phyloP scores from a whole-genome alignment of 2,888 invertebrate genomes.

The Itoplectis maculator region DNA sequence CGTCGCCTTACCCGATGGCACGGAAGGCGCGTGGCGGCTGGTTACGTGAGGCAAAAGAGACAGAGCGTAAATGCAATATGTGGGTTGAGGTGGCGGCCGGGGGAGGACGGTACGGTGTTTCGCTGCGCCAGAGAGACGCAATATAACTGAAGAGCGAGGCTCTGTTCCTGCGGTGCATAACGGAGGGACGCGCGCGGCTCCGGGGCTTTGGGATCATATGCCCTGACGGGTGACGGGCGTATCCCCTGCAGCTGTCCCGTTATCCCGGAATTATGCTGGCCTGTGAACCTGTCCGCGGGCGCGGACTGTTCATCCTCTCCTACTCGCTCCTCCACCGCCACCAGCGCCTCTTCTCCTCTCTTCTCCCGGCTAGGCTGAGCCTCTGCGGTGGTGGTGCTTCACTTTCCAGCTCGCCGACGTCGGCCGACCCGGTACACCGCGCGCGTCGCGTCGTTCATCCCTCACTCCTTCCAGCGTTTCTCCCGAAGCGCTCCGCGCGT shows the following conservation, averaged over 20 bases:
- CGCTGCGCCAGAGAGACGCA: slow-evolving; percentile 2
- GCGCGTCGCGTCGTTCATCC: slow-evolving; percentile 38
- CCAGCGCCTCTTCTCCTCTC: no score
- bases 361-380: not conserved
- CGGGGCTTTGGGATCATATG: slow-evolving; percentile 50
- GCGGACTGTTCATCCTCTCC: slow-evolving; percentile 35
- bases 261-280: slow-evolving; percentile 78
- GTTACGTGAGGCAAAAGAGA: not conserved
- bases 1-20: not conserved
- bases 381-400: slow-evolving; percentile 33
- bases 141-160: slow-evolving; percentile 20
- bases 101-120: not conserved
- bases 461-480: slow-evolving; percentile 41
- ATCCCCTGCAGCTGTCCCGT: slow-evolving; percentile 69
- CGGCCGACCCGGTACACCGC: slow-evolving; percentile 10
- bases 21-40: not conserved
- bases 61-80: slow-evolving; percentile 23
- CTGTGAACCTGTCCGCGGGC: slow-evolving; percentile 75
- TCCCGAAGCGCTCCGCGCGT: no score
- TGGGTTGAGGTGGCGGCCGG: not conserved
- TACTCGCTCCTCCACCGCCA: slow-evolving; percentile 24
- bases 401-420: slow-evolving; percentile 43
- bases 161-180: slow-evolving; percentile 15
- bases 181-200: slow-evolving; percentile 34
- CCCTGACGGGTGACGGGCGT: slow-evolving; percentile 66